Evolutionary conservation across 1,140 invertebrate species (phyloP).

Genomic region (Aphidius ervi): DNA sequence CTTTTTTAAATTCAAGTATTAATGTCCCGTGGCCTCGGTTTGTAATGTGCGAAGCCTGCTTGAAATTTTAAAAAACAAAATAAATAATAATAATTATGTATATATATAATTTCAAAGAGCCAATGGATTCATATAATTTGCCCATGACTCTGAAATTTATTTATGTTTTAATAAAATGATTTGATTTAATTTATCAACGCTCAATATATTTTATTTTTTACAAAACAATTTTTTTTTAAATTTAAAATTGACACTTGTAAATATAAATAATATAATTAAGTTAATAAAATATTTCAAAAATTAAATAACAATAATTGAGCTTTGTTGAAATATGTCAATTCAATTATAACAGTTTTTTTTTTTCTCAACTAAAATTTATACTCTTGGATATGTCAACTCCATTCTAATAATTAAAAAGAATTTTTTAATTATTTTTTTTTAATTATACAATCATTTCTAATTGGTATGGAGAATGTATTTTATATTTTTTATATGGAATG

Average conservation of each 20-base stretch:
- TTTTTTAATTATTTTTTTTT: too few relatives aligned
- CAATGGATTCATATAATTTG: conserved; percentile 42
- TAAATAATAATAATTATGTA: conserved; percentile 25
- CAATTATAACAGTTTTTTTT: too few relatives aligned
- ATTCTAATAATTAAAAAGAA: too few relatives aligned
- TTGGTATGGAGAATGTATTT: conserved; percentile 1
- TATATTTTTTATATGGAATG: conserved; percentile 10
- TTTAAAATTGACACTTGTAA: too few relatives aligned
- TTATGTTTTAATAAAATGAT: conserved; percentile 9
- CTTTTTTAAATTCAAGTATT: conserved; percentile 37
- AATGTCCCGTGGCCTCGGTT: conserved; percentile 43
- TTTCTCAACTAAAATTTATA: too few relatives aligned
- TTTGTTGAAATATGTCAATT: too few relatives aligned
- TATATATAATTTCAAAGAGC: conserved; percentile 18
- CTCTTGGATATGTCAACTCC: too few relatives aligned
- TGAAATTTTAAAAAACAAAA: conserved; percentile 26
- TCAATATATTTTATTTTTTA: not conserved
- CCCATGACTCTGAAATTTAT: conserved; percentile 39
- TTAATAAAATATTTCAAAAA: too few relatives aligned
- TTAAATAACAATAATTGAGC: not conserved
- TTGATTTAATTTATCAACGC: conserved; percentile 21
- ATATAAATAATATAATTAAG: too few relatives aligned
- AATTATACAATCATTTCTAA: too few relatives aligned
- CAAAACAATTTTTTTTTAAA: too few relatives aligned
- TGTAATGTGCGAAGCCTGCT: conserved; percentile 51